Percentiles rank a stretch among this genome's conserved stretches.
Conservation (phyloP, 2,797 vertebrate genomes). For the Onychomys leucogaster region DNA sequence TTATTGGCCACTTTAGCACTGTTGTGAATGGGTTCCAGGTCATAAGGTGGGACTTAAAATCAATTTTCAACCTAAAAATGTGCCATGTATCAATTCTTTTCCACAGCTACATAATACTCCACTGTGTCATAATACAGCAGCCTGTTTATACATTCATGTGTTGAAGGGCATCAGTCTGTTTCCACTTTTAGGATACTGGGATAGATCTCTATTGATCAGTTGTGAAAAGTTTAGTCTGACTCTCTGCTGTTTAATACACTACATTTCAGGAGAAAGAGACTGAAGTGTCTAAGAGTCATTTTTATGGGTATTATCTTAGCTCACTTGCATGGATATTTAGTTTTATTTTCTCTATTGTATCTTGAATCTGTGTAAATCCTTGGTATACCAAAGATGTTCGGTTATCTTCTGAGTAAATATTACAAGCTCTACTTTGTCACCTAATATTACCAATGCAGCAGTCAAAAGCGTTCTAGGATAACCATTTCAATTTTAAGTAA, state of each 20-base stretch:
- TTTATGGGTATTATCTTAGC: neutral
- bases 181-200: neutral
- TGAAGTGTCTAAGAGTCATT: neutral
- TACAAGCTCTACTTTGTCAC: neutral
- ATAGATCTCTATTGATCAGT: neutral
- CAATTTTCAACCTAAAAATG: rapidly evolving
- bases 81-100: neutral
- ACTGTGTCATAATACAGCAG: neutral
- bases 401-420: neutral
- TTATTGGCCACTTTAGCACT: neutral
- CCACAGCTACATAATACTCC: neutral
- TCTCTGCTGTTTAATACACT: neutral
- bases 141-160: neutral
- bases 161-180: neutral
- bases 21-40: neutral
- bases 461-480: neutral
- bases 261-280: neutral
- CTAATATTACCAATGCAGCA: neutral
- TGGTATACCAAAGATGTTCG: neutral
- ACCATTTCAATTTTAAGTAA: slow-evolving; percentile 42
- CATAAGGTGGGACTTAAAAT: neutral
- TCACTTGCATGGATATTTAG: neutral
- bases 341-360: neutral
- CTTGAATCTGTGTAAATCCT: neutral
- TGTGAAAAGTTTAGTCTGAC: neutral